Evolutionary conservation across 2,113 vertebrate species (phyloP), one percentile per base, ranked within the genome.

Genomic region (Microcebus ravelobensis): DNA sequence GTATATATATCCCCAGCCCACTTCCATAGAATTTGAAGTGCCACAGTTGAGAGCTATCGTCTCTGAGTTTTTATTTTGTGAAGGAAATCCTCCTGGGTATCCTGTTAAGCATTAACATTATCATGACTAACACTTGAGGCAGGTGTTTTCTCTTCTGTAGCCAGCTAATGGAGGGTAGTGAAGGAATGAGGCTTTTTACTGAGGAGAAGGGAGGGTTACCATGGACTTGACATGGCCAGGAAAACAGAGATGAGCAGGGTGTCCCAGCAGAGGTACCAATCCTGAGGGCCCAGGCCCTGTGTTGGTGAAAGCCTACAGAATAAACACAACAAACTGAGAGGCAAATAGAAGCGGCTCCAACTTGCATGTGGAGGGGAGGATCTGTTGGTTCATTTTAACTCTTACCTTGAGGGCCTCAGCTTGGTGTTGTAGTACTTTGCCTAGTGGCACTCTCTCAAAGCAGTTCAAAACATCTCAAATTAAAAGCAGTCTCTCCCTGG

Each of bases 391-490:
- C 10, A 23, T 73, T 21, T 7, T 59, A 57, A 25, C 48, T 87
- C 55, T 94, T 89, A 94, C 36, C 50, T 95, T 23, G 6, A 95
- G 42, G 31, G 74, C 39, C 83, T 93, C 52, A 87, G 61, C 71
- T 79, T 96, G 50, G 27, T 87, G 80, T 79, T 48, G 73, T 67
- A 68, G 82, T 70, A 80, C 9, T 81, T 97, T 29, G 83, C 34
- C 42, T 52, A 87, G 36, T 71, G 65, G 83, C 48, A 84, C 55
- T 83, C 50, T 80, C 61, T 84, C 48, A 90, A 71, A 91, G n/a
- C 73, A 91, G 42, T 94, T 94, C 39, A 55, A 83, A 88, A 63
- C 39, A 95, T 90, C 57, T 79, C 74, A 95, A 83, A 91, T 96
- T 95, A 95, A 93, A 96, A 93, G 48, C 34, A 29, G 14, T 61